A percentile compares a stretch with the other conserved stretches of the same genome.
Evolutionary conservation across 2,113 vertebrate genomes (phyloP).

Genomic region (Tragulus kanchil): DNA sequence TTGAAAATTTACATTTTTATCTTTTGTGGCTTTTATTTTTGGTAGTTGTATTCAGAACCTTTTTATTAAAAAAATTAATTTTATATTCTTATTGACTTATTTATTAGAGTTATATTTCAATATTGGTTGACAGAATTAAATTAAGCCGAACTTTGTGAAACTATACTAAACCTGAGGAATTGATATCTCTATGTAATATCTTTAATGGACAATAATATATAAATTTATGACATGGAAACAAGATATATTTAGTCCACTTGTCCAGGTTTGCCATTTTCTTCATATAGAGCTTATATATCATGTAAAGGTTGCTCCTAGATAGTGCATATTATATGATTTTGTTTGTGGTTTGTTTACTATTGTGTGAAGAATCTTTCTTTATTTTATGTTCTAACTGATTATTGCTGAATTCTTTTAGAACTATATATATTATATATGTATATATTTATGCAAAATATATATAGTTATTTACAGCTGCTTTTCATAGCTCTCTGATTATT

Average conservation of each 20-base stretch:
- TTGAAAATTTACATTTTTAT: not conserved
- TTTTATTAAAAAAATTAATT: not conserved
- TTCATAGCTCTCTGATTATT: constrained; percentile 7
- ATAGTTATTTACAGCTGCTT: not conserved
- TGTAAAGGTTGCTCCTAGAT: not conserved
- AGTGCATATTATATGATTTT: not conserved
- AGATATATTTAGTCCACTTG: not conserved
- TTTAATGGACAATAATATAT: not conserved
- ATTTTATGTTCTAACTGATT: not conserved
- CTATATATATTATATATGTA: not conserved
- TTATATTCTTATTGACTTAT: not conserved
- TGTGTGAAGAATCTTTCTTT: not conserved
- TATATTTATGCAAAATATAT: not conserved
- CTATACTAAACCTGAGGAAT: not conserved
- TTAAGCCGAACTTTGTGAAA: not conserved
- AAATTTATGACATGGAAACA: not conserved
- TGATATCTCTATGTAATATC: not conserved
- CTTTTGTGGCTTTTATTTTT: not conserved
- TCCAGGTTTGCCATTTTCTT: not conserved
- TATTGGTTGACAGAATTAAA: not conserved
- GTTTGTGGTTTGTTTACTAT: not conserved
- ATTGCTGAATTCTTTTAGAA: not conserved
- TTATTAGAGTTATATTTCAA: not conserved
- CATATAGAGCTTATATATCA: not conserved
- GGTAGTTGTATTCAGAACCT: not conserved